Conservation (phyloP, 2,888 invertebrate genomes). For the Bursaphelenchus okinawaensis region DNA sequence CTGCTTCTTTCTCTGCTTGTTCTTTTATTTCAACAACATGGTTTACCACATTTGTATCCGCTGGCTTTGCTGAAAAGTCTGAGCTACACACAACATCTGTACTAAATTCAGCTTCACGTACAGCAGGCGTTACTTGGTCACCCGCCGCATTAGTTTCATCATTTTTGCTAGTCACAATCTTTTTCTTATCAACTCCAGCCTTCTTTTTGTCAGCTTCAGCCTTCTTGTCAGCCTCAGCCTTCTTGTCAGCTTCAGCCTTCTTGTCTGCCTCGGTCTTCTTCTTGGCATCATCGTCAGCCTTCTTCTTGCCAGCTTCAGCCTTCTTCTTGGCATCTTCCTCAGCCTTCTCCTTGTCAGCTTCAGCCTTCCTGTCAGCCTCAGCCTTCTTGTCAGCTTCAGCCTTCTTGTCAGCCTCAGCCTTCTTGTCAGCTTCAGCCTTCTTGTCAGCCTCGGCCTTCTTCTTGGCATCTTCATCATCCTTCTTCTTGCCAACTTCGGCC, state of each 20-base stretch:
- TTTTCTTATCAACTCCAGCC: background rate
- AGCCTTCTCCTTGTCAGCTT: background rate
- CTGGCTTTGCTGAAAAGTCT: too few species aligned
- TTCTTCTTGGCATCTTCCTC: slow-evolving; percentile 7
- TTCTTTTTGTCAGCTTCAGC: slow-evolving; percentile 11
- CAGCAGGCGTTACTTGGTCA: too few species aligned
- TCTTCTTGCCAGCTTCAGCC: slow-evolving; percentile 13
- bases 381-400: slow-evolving; percentile 9
- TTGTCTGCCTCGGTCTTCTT: background rate
- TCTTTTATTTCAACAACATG: too few species aligned
- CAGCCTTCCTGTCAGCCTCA: background rate
- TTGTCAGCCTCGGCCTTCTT: slow-evolving; percentile 18
- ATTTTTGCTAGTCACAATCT: background rate
- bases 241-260: slow-evolving; percentile 12
- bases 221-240: slow-evolving; percentile 21
- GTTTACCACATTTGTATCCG: too few species aligned
- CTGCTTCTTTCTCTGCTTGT: too few species aligned
- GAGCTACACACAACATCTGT: too few species aligned
- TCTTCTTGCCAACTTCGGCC: slow-evolving; percentile 21
- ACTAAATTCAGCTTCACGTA: too few species aligned
- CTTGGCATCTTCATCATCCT: slow-evolving; percentile 6
- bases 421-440: slow-evolving; percentile 8
- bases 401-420: background rate
- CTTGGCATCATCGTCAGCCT: slow-evolving; percentile 6
- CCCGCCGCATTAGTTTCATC: background rate